Percentiles rank a stretch among this genome's conserved stretches.
These are phyloP conservation scores for Thereva unica DNA, from an alignment of 2,888 invertebrate species.

Conservation along the genomic window DNA sequence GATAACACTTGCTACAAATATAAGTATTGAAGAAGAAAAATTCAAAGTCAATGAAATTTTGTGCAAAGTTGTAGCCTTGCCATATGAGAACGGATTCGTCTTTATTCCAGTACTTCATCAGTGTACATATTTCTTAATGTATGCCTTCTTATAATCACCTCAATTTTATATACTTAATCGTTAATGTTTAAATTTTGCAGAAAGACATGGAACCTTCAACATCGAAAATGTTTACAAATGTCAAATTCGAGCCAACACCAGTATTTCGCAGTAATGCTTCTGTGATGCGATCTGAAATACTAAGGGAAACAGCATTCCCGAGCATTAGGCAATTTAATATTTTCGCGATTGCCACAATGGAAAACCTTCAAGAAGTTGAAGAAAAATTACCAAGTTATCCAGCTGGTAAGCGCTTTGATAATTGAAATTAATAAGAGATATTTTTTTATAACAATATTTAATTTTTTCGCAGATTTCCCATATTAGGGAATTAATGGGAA, in stretches of 20 bases:
- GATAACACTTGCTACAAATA: neutral
- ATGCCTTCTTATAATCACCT: no score
- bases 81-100: neutral
- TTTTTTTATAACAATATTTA: neutral
- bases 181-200: no score
- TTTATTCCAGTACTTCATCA: no score
- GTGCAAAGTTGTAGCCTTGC: neutral
- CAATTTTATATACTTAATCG: no score
- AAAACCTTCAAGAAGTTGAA: neutral
- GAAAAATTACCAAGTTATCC: neutral
- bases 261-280: no score
- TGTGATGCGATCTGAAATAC: no score
- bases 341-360: neutral
- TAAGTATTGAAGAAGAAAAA: neutral
- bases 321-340: neutral
- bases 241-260: no score
- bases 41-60: neutral
- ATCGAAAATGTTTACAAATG: no score
- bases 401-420: neutral
- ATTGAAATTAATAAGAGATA: neutral
- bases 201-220: no score
- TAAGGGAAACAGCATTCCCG: neutral
- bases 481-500: neutral
- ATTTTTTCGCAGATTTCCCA: neutral
- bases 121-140: no score